Conservation (phyloP, 2,113 vertebrate genomes). For the Verasper variegatus region DNA sequence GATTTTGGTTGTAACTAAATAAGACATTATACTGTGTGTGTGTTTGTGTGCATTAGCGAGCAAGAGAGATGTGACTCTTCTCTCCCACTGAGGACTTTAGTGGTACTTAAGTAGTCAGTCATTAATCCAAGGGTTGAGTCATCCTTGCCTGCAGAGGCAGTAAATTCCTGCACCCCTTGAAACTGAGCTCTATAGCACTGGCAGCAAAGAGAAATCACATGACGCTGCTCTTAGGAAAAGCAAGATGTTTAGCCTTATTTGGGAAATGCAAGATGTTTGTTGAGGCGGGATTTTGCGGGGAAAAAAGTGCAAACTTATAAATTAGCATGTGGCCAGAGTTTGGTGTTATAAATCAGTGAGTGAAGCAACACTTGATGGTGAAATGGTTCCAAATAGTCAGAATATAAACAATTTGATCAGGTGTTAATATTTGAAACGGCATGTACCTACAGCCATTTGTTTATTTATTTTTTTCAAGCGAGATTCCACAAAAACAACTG, state of each 20-base stretch:
- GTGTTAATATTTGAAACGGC: neutral
- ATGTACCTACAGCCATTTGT: neutral
- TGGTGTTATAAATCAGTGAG: neutral
- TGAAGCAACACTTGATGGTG: neutral
- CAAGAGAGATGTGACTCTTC: slow-evolving; percentile 47
- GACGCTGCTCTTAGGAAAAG: slow-evolving; percentile 26
- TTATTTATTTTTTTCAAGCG: neutral
- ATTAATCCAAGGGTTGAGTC: slow-evolving; percentile 77
- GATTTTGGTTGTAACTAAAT: slow-evolving; percentile 64
- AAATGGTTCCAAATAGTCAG: neutral
- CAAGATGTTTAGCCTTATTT: slow-evolving; percentile 41
- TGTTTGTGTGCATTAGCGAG: slow-evolving; percentile 36
- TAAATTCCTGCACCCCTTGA: slow-evolving; percentile 80
- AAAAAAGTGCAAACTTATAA: neutral
- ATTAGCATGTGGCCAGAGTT: too few relatives aligned
- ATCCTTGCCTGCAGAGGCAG: slow-evolving; percentile 77
- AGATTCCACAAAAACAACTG: too few relatives aligned
- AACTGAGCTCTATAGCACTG: slow-evolving; percentile 34
- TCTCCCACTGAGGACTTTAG: slow-evolving; percentile 65
- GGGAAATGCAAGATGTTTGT: slow-evolving; percentile 40
- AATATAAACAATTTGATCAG: neutral
- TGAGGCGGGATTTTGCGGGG: neutral
- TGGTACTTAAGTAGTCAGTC: slow-evolving; percentile 66
- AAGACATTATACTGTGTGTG: slow-evolving; percentile 51
- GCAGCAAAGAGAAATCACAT: slow-evolving; percentile 50